Evolutionary conservation across 35 echinoderm and acorn worm species (phyloP), one percentile per base, ranked within the genome.

Genomic region (Strongylocentrotus purpuratus): DNA sequence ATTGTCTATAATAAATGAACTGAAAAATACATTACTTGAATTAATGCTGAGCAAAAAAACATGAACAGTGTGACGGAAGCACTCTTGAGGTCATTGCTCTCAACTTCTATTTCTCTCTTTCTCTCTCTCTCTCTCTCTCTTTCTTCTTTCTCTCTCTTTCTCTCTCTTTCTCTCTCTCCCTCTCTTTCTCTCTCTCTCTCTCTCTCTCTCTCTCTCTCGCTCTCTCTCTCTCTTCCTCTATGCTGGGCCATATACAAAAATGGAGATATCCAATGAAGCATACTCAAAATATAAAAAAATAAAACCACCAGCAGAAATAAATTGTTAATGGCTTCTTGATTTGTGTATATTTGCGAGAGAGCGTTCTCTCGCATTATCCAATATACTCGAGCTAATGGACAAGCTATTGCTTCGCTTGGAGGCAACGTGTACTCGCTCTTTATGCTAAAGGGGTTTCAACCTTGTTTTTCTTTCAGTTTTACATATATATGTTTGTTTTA

Each of bases 301-400:
- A n/a, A 78, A 78, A 78, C 25, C 65, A 78, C 65, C 28, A 78
- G 15, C 65, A 78, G 65, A 78, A 78, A 78, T 78, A 78, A 78
- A 78, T 78, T 78, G 65, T 78, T 78, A 78, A 78, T 78, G 65
- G 65, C 65, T 78, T 78, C 65, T 78, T 78, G 65, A 78, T 78
- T 78, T 78, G 65, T 78, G 65, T 78, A 78, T 78, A 78, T 78
- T 78, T 78, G 65, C 65, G 7, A 78, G 20, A 78, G 65, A 78
- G 65, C 65, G 65, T 78, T 78, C 65, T 78, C 22, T n/a, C 4
- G 22, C 65, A 78, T 78, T 28, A 78, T 78, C 25, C 28, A 78
- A 78, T 78, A 22, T 8, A 78, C 15, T n/a, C 20, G 20, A 2
- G 65, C 65, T 78, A 78, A 78, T 78, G 65, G 65, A 78, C 28